Percentiles rank a stretch among this genome's conserved stretches.
These are phyloP conservation scores for Rhimphoctona megacephalus DNA, from an alignment of 2,888 invertebrate species.

Conservation along the genomic window DNA sequence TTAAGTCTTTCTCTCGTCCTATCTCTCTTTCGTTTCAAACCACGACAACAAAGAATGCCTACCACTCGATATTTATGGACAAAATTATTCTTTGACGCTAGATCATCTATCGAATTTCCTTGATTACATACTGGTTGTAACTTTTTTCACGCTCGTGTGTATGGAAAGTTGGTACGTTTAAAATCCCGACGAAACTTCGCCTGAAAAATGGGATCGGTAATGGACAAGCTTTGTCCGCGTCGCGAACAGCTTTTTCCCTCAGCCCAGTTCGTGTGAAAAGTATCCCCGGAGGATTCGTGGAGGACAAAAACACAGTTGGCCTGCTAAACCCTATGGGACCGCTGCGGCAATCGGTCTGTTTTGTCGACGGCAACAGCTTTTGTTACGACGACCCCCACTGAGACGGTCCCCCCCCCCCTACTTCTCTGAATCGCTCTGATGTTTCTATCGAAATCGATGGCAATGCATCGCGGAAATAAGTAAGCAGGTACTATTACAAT, in stretches of 20 bases:
- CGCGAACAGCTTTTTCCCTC: constrained; percentile 60
- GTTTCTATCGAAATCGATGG: neutral
- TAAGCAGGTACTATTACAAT: neutral
- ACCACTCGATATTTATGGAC: constrained; percentile 60
- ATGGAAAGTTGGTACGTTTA: constrained; percentile 22
- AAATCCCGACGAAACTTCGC: constrained; percentile 35
- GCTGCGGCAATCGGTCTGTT: constrained; percentile 54
- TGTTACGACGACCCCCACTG: constrained; percentile 27
- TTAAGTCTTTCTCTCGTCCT: neutral
- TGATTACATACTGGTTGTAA: constrained; percentile 59
- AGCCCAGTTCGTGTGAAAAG: constrained; percentile 35
- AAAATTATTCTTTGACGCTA: constrained; percentile 66
- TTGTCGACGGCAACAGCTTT: constrained; percentile 57
- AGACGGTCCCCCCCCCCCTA: neutral
- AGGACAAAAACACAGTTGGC: constrained; percentile 50
- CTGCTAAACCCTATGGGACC: constrained; percentile 46
- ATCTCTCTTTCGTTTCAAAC: constrained; percentile 9
- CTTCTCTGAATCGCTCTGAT: neutral
- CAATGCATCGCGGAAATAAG: neutral
- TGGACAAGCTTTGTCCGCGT: constrained; percentile 73
- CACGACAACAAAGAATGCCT: constrained; percentile 2
- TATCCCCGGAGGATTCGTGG: constrained; percentile 43
- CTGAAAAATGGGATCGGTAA: constrained; percentile 72
- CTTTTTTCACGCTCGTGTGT: too few species aligned
- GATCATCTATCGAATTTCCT: constrained; percentile 61